Percentiles rank a stretch among this genome's conserved stretches.
These are phyloP conservation scores for Otolemur garnettii DNA, from an alignment of 2,113 vertebrate species.

Conservation along the genomic window DNA sequence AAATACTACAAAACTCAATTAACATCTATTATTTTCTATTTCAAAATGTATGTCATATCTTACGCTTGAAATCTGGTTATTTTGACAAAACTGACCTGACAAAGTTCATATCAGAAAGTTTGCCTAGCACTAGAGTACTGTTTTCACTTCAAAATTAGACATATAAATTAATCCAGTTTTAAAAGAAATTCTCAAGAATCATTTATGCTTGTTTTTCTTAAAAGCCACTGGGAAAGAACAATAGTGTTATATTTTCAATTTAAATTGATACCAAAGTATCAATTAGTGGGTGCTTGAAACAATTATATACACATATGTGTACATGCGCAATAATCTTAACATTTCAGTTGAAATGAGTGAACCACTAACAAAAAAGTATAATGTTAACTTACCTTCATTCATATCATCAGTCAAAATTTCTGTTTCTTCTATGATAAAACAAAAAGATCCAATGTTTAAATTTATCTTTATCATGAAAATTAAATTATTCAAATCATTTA, in stretches of 20 bases:
- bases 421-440: conserved; percentile 70
- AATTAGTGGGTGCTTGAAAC: not conserved
- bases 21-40: not conserved
- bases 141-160: conserved; percentile 60
- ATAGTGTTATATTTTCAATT: not conserved
- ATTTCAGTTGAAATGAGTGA: not conserved
- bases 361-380: not conserved
- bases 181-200: conserved; percentile 51
- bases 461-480: conserved; percentile 5
- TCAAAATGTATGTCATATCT: not conserved
- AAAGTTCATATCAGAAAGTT: conserved; percentile 17
- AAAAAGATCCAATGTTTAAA: conserved; percentile 41
- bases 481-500: conserved; percentile 26
- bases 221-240: conserved; percentile 2
- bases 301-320: not conserved
- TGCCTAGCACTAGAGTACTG: not conserved
- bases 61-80: conserved; percentile 2
- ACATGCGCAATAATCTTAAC: not conserved
- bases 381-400: conserved; percentile 83
- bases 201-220: conserved; percentile 35
- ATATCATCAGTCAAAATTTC: conserved; percentile 76
- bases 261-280: not conserved
- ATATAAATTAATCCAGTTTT: not conserved
- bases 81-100: conserved; percentile 29
- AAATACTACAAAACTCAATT: not conserved